Evolutionary conservation across 37 sponge, comb jelly and placozoan species (phyloP).

Genomic region (Ianthella basta): DNA sequence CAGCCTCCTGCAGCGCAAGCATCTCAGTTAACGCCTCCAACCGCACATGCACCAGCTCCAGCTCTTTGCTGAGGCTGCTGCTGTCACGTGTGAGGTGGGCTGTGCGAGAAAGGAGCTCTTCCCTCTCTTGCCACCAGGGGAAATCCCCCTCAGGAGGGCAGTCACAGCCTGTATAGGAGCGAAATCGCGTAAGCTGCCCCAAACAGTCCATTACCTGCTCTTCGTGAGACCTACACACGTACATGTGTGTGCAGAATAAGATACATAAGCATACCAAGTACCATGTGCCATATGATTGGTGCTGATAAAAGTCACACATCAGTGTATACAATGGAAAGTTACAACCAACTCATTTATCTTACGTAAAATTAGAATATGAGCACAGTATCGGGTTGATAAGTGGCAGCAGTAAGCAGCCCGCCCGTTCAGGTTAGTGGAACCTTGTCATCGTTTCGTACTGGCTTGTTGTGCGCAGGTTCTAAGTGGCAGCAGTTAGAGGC

Average conservation of each 20-base stretch:
- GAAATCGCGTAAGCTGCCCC: slow-evolving; percentile 1
- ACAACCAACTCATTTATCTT: too few species aligned
- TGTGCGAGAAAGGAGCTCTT: not conserved
- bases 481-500: too few species aligned
- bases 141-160: slow-evolving; percentile 19
- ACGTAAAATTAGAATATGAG: too few species aligned
- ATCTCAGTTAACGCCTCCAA: slow-evolving; percentile 1
- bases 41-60: slow-evolving; percentile 1
- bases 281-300: not conserved
- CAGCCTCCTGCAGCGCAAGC: slow-evolving; percentile 5
- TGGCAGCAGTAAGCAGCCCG: too few species aligned
- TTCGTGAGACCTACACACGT: not conserved
- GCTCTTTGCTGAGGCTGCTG: not conserved
- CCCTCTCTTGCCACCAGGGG: slow-evolving; percentile 15
- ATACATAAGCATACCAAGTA: not conserved
- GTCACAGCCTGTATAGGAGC: not conserved
- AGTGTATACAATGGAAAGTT: too few species aligned
- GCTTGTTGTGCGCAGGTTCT: too few species aligned
- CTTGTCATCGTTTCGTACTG: too few species aligned
- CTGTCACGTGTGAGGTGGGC: not conserved
- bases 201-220: not conserved
- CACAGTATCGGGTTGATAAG: too few species aligned
- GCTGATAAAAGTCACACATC: too few species aligned
- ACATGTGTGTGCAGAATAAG: not conserved
- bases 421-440: too few species aligned